Evolutionary conservation across 2,113 vertebrate genomes (phyloP), one percentile per base, ranked within the genome.

Genomic region (Rousettus leschenaultii): DNA sequence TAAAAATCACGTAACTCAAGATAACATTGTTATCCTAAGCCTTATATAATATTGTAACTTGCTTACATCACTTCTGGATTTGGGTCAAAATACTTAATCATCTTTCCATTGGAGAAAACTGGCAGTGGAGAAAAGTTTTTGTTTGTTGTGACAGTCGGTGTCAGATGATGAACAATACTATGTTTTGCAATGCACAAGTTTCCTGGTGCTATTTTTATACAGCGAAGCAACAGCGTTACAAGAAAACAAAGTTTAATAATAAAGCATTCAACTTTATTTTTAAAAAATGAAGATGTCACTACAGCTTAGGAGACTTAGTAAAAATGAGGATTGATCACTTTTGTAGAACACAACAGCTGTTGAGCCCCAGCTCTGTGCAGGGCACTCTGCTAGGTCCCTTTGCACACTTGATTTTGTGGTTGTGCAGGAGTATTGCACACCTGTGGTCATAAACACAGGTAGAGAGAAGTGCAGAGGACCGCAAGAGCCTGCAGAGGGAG

Each of bases 401-500:
- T 21, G 61, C 30, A 35, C 48, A 14, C 59, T 4, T 19, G 30
- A 6, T 18, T 21, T 45, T 57, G 61, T 26, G 24, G 4, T 18
- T 28, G 45, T 12, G 45, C 53, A 38, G 48, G 38, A n/a, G 33
- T 3, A 7, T 13, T 18, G 40, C 35, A 0, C 61, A 1, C 26
- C 13, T 14, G 3, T 30, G 10, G 28, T 18, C 24, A 0, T 18
- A 5, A 48, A 7, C 38, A 71, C 28, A 26, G 14, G 18, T 11
- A 6, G 11, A 8, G 19, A 19, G 12, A 33, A 3, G 38, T 21
- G 48, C 77, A 57, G 57, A 51, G 48, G 6, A 11, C 48, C 1
- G 4, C 0, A 0, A 15, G 66, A 9, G 28, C 22, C 30, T 9
- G 14, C 55, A 26, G 61, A 6, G 12, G 45, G 51, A 65, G 45